A percentile compares a stretch with the other conserved stretches of the same genome.
Conservation (phyloP, 2,888 invertebrate species). For the Poecilus cupreus region DNA sequence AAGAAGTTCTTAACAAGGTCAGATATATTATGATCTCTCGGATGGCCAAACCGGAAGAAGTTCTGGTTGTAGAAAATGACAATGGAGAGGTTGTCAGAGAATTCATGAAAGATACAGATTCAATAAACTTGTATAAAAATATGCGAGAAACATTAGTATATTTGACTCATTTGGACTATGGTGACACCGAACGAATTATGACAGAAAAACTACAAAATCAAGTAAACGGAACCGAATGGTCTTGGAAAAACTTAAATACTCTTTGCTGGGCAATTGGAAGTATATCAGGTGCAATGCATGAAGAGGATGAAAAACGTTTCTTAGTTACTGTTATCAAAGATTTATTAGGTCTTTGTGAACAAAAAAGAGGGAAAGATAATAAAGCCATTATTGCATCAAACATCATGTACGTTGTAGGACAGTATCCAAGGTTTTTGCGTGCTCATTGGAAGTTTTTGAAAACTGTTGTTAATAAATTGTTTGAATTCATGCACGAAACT, state of each 20-base stretch:
- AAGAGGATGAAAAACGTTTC: constrained; percentile 99
- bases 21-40: constrained; percentile 98
- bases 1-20: constrained; percentile 89
- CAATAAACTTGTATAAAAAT: constrained; percentile 99
- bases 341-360: constrained; percentile 96
- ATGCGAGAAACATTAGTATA: constrained; percentile 99
- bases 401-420: constrained; percentile 99
- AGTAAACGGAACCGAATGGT: constrained; percentile 99
- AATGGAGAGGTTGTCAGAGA: constrained; percentile 99
- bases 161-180: constrained; percentile 98
- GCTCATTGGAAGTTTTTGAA: constrained; percentile 99
- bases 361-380: constrained; percentile 99
- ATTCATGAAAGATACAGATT: constrained; percentile 99
- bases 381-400: constrained; percentile 99
- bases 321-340: constrained; percentile 99
- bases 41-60: constrained; percentile 99
- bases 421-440: constrained; percentile 97
- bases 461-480: constrained; percentile 99
- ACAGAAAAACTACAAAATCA: constrained; percentile 98
- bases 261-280: constrained; percentile 99
- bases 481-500: constrained; percentile 99
- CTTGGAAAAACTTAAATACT: constrained; percentile 99
- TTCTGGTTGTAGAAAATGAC: constrained; percentile 99
- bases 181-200: constrained; percentile 99
- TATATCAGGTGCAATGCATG: constrained; percentile 98